These are phyloP conservation scores for Struthio camelus DNA, from an alignment of 2,113 vertebrate genomes.

Conservation along the genomic window DNA sequence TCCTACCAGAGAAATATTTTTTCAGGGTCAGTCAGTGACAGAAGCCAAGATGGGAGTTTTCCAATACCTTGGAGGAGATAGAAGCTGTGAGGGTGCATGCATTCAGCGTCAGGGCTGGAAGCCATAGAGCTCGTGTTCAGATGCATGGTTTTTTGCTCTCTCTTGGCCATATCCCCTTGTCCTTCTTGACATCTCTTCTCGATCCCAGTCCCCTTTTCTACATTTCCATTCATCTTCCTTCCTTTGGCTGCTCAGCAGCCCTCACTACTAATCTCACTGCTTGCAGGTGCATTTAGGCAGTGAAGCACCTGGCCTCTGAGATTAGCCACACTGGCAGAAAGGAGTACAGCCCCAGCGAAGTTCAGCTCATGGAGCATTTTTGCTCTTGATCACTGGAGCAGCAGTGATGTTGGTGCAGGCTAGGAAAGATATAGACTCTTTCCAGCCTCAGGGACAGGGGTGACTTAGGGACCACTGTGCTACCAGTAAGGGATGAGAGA, in stretches of 20 bases:
- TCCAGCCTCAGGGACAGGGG: not conserved
- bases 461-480: not conserved
- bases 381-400: not conserved
- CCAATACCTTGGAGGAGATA: not conserved
- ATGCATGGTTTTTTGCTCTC: not conserved
- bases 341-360: not conserved
- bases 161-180: not conserved
- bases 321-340: not conserved
- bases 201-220: not conserved
- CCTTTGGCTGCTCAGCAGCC: not conserved
- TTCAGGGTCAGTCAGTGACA: not conserved
- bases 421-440: not conserved
- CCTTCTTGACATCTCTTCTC: not conserved
- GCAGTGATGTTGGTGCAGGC: not conserved
- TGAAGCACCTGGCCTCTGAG: not conserved
- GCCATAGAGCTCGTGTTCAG: not conserved
- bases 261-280: not conserved
- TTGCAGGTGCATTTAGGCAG: rapidly evolving
- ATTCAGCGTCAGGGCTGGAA: not conserved
- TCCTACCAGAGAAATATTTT: not conserved
- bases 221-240: not conserved
- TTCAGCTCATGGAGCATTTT: not conserved
- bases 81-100: not conserved
- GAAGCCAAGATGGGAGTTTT: not conserved
- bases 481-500: not conserved